Evolutionary conservation across 2,888 invertebrate genomes (phyloP).

Genomic region (Thymelicus lineola): DNA sequence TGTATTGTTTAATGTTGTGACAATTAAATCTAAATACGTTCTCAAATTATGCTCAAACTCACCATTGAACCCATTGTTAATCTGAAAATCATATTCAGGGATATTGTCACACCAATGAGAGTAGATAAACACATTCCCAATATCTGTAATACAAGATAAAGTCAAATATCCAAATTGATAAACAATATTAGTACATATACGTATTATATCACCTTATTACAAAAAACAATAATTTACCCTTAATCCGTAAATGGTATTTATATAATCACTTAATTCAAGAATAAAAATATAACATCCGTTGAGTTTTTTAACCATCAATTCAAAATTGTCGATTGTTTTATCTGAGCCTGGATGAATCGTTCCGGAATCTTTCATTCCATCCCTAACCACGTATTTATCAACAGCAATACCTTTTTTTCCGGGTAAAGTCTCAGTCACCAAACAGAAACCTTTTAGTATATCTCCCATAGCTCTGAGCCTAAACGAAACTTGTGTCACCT

Average conservation of each 20-base stretch:
- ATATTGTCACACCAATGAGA: neutral
- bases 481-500: conserved; percentile 11
- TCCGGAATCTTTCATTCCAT: neutral
- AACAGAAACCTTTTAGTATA: conserved; percentile 9
- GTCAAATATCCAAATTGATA: neutral
- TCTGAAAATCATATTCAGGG: conserved; percentile 5
- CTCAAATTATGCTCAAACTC: conserved; percentile 11
- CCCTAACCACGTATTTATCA: neutral
- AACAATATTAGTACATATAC: neutral
- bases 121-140: conserved; percentile 1
- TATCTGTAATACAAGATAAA: conserved; percentile 7
- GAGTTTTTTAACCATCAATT: neutral
- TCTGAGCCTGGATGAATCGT: neutral
- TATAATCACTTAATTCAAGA: conserved; percentile 23
- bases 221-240: conserved; percentile 10
- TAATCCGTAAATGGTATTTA: conserved; percentile 22
- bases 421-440: conserved; percentile 12
- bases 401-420: neutral
- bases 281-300: conserved; percentile 20
- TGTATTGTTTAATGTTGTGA: too few relatives aligned
- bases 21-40: neutral
- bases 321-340: conserved; percentile 10
- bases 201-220: too few relatives aligned
- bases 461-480: conserved; percentile 24
- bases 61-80: conserved; percentile 39